Percentiles rank a stretch among this genome's conserved stretches.
These are phyloP conservation scores for Nysson spinosus DNA, from an alignment of 2,888 invertebrate species.

Conservation along the genomic window DNA sequence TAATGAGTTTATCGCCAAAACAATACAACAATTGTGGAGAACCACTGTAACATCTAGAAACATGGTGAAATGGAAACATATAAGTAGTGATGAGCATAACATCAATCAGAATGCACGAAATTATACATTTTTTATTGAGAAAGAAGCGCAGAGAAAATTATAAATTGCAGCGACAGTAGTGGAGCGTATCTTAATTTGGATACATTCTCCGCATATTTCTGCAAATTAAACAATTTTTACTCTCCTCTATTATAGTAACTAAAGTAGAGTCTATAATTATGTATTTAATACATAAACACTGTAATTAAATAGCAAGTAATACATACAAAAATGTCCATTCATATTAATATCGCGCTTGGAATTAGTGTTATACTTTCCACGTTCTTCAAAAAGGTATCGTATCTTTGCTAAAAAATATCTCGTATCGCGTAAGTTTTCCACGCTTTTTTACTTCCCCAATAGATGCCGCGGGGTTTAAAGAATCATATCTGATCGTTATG, in stretches of 20 bases:
- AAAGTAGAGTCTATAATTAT: too few species aligned
- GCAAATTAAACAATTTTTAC: too few species aligned
- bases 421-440: conserved; percentile 39
- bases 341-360: too few species aligned
- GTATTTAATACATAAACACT: too few species aligned
- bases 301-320: background rate
- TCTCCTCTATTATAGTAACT: too few species aligned
- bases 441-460: conserved; percentile 17
- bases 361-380: too few species aligned
- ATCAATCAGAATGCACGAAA: conserved; percentile 57
- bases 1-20: too few species aligned
- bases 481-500: background rate
- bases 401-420: too few species aligned
- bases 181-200: conserved; percentile 65
- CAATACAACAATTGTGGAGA: too few species aligned
- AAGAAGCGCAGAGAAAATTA: conserved; percentile 64
- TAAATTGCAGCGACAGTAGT: conserved; percentile 63
- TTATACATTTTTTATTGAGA: conserved; percentile 66
- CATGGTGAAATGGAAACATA: conserved; percentile 44
- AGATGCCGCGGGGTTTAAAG: conserved; percentile 42
- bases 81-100: conserved; percentile 56
- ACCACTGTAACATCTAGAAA: conserved; percentile 46
- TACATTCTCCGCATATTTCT: too few species aligned
- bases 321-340: background rate
- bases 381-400: too few species aligned